A percentile compares a stretch with the other conserved stretches of the same genome.
Evolutionary conservation across 92 coral and sea anemone genomes (phyloP).

Genomic region (Bergia sp.): DNA sequence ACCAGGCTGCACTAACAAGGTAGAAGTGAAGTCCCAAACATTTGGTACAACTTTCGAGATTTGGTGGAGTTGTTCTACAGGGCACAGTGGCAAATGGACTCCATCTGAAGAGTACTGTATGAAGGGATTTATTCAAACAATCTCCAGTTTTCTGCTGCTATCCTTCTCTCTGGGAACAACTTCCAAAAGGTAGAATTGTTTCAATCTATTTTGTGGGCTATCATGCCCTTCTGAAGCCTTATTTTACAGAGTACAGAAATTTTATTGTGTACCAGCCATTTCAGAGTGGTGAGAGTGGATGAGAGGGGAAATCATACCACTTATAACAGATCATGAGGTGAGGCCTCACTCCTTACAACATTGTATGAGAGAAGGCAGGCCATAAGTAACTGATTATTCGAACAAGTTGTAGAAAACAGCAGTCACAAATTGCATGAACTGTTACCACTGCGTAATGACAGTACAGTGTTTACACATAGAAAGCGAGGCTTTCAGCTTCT

Average conservation of each 20-base stretch:
- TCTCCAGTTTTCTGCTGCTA: conserved; percentile 31
- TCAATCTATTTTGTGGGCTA: background rate
- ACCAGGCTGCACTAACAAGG: background rate
- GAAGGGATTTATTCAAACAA: conserved; percentile 35
- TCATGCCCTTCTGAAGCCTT: conserved; percentile 2
- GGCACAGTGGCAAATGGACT: background rate
- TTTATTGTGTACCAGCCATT: conserved; percentile 32
- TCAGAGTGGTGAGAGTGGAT: conserved; percentile 44
- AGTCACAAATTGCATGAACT: too few relatives aligned
- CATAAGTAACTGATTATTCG: too few relatives aligned
- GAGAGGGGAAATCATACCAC: background rate
- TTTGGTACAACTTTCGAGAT: background rate
- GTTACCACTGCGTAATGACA: too few relatives aligned
- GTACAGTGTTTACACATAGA: too few relatives aligned
- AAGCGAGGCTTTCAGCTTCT: too few relatives aligned
- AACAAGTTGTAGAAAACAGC: too few relatives aligned
- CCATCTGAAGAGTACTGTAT: background rate
- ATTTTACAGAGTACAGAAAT: conserved; percentile 18
- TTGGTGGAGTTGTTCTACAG: background rate
- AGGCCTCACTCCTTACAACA: background rate
- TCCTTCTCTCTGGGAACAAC: conserved; percentile 22
- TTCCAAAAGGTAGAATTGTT: conserved; percentile 6
- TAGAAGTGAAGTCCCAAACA: background rate
- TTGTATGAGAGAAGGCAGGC: too few relatives aligned
- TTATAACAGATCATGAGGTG: background rate